Base-by-base conservation (phyloP, 2,113 vertebrate genomes). In the Athene cunicularia region DNA sequence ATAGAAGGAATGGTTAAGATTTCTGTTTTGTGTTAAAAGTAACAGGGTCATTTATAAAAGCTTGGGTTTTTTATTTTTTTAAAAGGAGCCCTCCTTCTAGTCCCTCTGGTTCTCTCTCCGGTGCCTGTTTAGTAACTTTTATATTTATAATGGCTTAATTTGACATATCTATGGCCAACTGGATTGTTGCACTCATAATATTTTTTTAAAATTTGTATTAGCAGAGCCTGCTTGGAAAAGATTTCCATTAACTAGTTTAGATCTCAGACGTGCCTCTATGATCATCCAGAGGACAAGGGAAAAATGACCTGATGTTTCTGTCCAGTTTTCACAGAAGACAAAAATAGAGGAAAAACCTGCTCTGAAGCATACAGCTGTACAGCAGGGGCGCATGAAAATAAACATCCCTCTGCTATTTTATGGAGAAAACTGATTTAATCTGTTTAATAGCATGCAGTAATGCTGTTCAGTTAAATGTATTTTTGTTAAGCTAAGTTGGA, bases 1-100 rank as follows among this genome's bases (percentile, higher is more conserved):
- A 60, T 95, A 87, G 85, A 96, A 95, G 67, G 89, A 93, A 22
- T 1, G n/a, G 56, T 49, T 75, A 64, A 80, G 82, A 72, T 86
- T 93, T 95, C 70, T 97, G 87, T 79, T 96, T 93, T 93, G 88
- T 86, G 96, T 98, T 97, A 94, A 12, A 80, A 95, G 28, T 81
- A 88, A 85, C 73, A 88, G 63, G 71, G 81, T 92, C 30, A 95
- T 91, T 95, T 95, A 76, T 80, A 80, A 97, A 74, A 86, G 33
- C 58, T n/a, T 4, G 3, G 11, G 8, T 37, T 68, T 45, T 75
- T 56, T 45, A 50, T 66, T 91, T 66, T 66, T 97, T 81, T 27
- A 35, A 75, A 70, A 90, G 95, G 50, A n/a, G 77, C 53, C 49
- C 37, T 56, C 63, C 37, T 97, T 87, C 72, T 95, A 72, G 22